These are phyloP conservation scores for Carassius auratus DNA, from an alignment of 2,113 vertebrate species.

Conservation along the genomic window DNA sequence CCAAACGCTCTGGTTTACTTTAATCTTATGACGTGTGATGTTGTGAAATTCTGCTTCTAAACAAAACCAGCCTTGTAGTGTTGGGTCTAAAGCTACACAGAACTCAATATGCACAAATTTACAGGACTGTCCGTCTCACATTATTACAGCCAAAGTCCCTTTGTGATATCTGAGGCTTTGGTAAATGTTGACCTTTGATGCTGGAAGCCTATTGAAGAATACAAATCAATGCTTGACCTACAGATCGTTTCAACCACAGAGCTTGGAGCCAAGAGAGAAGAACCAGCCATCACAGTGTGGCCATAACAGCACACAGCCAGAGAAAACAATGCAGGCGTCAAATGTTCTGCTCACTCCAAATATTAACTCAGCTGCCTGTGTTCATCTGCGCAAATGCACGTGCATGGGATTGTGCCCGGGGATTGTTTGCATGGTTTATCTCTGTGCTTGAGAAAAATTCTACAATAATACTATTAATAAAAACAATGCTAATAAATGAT, in stretches of 20 bases:
- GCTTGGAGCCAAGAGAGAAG: slow-evolving; percentile 6
- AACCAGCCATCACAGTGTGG: slow-evolving; percentile 8
- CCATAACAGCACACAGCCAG: slow-evolving; percentile 28
- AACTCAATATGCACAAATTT: slow-evolving; percentile 5
- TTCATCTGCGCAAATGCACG: slow-evolving; percentile 48
- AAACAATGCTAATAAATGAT: slow-evolving; percentile 3
- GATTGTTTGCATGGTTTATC: slow-evolving; percentile 2
- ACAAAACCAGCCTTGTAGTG: not conserved
- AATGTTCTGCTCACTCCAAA: slow-evolving; percentile 68
- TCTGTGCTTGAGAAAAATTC: not conserved
- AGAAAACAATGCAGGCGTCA: slow-evolving; percentile 43
- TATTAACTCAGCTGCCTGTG: slow-evolving; percentile 77
- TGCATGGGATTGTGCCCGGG: slow-evolving; percentile 5
- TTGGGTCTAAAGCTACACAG: not conserved
- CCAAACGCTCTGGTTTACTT: not conserved
- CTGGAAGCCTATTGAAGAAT: slow-evolving; percentile 22
- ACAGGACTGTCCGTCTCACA: not conserved
- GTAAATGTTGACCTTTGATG: slow-evolving; percentile 36
- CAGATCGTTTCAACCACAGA: slow-evolving; percentile 18
- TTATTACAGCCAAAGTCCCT: not conserved
- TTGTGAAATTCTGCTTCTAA: not conserved
- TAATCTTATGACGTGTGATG: not conserved
- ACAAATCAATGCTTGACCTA: slow-evolving; percentile 41
- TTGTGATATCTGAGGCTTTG: slow-evolving; percentile 17
- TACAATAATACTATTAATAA: slow-evolving; percentile 25